A percentile compares a stretch with the other conserved stretches of the same genome.
phyloP scores from a whole-genome alignment of 2,113 vertebrate species.

The Nematolebias whitei region DNA sequence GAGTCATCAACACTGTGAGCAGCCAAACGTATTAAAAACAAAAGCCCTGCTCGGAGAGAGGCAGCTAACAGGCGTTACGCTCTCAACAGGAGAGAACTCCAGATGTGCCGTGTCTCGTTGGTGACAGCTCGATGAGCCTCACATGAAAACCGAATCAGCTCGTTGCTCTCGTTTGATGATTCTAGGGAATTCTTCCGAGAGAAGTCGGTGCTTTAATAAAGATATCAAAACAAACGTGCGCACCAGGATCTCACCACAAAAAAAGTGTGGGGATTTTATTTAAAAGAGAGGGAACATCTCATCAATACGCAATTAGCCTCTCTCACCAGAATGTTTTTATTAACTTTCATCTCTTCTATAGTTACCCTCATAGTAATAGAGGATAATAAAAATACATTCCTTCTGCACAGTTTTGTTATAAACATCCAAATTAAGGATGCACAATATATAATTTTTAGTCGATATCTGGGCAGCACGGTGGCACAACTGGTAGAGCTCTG shows the following conservation, averaged over 20 bases:
- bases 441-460: too few relatives aligned
- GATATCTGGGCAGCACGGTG: too few relatives aligned
- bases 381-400: neutral
- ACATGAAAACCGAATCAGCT: constrained; percentile 21
- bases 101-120: constrained; percentile 44
- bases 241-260: neutral
- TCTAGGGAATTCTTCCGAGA: constrained; percentile 25
- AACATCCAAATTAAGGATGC: too few relatives aligned
- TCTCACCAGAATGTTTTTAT: neutral
- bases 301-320: neutral
- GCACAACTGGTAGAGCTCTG: too few relatives aligned
- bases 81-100: constrained; percentile 51
- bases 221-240: neutral
- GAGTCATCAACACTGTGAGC: constrained; percentile 23
- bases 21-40: constrained; percentile 27
- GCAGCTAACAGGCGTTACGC: constrained; percentile 33
- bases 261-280: constrained; percentile 23
- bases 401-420: neutral
- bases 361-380: neutral
- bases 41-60: constrained; percentile 19
- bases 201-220: constrained; percentile 8
- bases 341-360: neutral
- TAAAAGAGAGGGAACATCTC: neutral
- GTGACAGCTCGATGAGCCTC: constrained; percentile 47
- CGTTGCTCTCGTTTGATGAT: neutral